Conservation (phyloP, 2,113 vertebrate genomes). For the Sylvia atricapilla region DNA sequence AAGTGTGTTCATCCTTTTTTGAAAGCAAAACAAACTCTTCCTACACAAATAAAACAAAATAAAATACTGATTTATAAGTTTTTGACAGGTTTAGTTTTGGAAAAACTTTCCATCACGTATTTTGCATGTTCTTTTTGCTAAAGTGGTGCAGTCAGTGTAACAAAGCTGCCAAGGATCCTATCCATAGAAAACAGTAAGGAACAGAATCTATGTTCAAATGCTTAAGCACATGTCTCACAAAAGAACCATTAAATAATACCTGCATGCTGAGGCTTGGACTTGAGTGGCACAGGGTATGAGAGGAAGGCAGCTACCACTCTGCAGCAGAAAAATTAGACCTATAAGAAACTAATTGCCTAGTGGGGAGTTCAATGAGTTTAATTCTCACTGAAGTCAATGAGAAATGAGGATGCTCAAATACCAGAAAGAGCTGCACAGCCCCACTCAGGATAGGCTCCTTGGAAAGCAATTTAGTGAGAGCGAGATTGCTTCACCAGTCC, state of each 20-base stretch:
- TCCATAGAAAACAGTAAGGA: neutral
- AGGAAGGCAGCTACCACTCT: neutral
- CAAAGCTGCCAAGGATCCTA: neutral
- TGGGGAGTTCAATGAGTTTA: neutral
- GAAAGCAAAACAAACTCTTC: neutral
- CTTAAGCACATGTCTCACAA: neutral
- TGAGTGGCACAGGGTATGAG: neutral
- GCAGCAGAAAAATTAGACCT: constrained; percentile 8
- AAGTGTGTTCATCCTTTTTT: neutral
- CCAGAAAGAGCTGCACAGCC: neutral
- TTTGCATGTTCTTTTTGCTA: neutral
- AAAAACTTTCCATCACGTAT: neutral
- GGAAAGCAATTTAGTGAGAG: constrained; percentile 68
- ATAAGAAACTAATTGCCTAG: neutral
- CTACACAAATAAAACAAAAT: neutral
- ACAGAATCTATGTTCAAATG: neutral
- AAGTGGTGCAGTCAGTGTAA: neutral
- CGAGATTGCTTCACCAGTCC: constrained; percentile 63
- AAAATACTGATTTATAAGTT: neutral
- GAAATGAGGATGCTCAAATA: neutral
- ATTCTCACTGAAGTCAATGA: neutral
- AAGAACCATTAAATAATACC: neutral
- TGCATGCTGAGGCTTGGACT: neutral
- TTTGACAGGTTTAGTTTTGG: neutral
- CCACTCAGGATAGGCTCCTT: neutral